Base-by-base conservation (phyloP, 64 coral and sea anemone genomes). In the Porites australiensis region DNA sequence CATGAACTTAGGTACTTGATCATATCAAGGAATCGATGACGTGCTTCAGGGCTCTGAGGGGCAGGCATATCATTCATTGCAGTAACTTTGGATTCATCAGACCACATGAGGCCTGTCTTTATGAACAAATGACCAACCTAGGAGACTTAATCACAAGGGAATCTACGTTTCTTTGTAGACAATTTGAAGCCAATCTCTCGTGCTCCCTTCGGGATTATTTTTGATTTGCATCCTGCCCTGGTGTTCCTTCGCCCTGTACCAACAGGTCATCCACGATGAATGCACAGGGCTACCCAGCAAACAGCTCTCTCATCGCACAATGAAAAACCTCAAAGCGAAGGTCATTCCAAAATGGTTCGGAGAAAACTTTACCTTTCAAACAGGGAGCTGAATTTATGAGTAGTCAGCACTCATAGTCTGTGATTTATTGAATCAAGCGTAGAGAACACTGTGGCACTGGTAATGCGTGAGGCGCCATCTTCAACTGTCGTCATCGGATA, bases 401-500 rank as follows among this genome's bases (percentile, higher is more conserved):
- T 3, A 13, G 47, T 53, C 77, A 82, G 3, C 58, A 80, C 44
- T 90, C 43, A 13, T 90, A 15, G 19, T 90, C 76, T 51, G 82
- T 70, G 12, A 90, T n/a, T 63, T 90, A 45, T 57, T 72, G 77
- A 14, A 80, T 84, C 63, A 55, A 91, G 64, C 16, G 89, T 83
- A 23, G 89, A 74, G 48, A 92, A 83, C 44, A 83, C 69, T 44
- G 79, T 77, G 58, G 90, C 67, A 50, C 22, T 60, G 45, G 90
- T 13, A 50, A 92, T 75, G 10, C 61, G 9, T 21, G 22, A 68
- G 21, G 90, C 79, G 57, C 64, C 77, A 58, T 79, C 69, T 83
- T 92, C 52, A 8, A 92, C 81, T 13, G 64, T 83, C 67, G 54
- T 66, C 90, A 92, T 92, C 5, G 90, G 79, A 58, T 86, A 79